Percentiles rank a stretch among this genome's conserved stretches.
Evolutionary conservation across 2,888 invertebrate species (phyloP).

Genomic region (Caenorhabditis panamensis): DNA sequence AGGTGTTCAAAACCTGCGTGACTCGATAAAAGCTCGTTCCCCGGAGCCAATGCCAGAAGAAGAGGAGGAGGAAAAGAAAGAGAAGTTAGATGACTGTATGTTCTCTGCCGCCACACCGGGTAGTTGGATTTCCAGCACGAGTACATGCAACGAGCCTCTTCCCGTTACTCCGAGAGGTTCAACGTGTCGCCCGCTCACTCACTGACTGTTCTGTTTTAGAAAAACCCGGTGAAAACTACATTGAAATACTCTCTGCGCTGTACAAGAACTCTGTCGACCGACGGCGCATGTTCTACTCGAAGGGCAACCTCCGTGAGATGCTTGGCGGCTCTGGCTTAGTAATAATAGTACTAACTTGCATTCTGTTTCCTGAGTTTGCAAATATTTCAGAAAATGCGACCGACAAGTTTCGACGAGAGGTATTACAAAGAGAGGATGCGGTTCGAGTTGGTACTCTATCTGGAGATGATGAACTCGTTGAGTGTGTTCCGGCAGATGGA

Average conservation of each 20-base stretch:
- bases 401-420: constrained; percentile 62
- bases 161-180: constrained; percentile 37
- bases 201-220: constrained; percentile 21
- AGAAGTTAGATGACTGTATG: constrained; percentile 40
- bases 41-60: constrained; percentile 4
- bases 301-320: constrained; percentile 69
- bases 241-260: constrained; percentile 55
- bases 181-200: not conserved
- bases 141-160: constrained; percentile 17
- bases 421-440: constrained; percentile 65
- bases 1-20: constrained; percentile 58
- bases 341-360: constrained; percentile 37
- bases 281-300: constrained; percentile 73
- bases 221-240: constrained; percentile 55
- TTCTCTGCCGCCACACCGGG: constrained; percentile 53
- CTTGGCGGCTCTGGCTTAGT: constrained; percentile 71
- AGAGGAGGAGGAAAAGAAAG: constrained; percentile 39
- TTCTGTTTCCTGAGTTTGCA: constrained; percentile 16
- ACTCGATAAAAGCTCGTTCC: constrained; percentile 32
- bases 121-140: constrained; percentile 55
- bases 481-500: constrained; percentile 45
- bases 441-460: constrained; percentile 53
- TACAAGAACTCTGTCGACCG: constrained; percentile 68
- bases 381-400: constrained; percentile 56
- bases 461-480: constrained; percentile 60